A percentile compares a stretch with the other conserved stretches of the same genome.
These are phyloP conservation scores for Phylloscopus trochilus DNA, from an alignment of 2,113 vertebrate species.

Conservation along the genomic window DNA sequence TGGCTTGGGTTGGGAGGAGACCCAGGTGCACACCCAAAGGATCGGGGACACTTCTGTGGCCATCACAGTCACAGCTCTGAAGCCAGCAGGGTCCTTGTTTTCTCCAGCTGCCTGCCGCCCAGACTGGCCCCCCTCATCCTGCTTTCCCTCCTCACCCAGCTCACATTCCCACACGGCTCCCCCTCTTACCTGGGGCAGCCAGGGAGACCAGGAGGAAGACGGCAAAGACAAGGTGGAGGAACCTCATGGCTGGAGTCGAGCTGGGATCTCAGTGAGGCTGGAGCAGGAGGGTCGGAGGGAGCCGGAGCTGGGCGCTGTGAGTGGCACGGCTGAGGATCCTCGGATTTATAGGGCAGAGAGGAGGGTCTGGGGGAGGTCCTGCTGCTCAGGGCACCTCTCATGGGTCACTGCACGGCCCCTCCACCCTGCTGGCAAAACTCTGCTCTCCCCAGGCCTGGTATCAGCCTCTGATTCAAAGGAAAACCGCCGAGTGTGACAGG, in stretches of 20 bases:
- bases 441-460: not conserved
- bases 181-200: constrained; percentile 32
- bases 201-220: constrained; percentile 17
- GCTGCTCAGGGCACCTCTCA: not conserved
- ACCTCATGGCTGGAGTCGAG: constrained; percentile 18
- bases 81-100: fast-evolving
- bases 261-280: not conserved
- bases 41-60: fast-evolving
- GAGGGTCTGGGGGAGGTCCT: not conserved
- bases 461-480: not conserved
- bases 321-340: not conserved
- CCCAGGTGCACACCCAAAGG: not conserved
- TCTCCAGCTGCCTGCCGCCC: not conserved
- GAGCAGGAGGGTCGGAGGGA: not conserved
- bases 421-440: not conserved
- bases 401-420: not conserved
- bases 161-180: no score
- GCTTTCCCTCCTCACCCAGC: not conserved
- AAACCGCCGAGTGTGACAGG: not conserved
- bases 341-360: constrained; percentile 25
- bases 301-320: not conserved
- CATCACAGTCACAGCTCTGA: not conserved
- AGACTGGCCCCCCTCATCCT: not conserved
- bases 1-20: not conserved
- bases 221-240: not conserved